A percentile compares a stretch with the other conserved stretches of the same genome.
These are phyloP conservation scores for Halictus ligatus DNA, from an alignment of 2,888 invertebrate species.

Conservation along the genomic window DNA sequence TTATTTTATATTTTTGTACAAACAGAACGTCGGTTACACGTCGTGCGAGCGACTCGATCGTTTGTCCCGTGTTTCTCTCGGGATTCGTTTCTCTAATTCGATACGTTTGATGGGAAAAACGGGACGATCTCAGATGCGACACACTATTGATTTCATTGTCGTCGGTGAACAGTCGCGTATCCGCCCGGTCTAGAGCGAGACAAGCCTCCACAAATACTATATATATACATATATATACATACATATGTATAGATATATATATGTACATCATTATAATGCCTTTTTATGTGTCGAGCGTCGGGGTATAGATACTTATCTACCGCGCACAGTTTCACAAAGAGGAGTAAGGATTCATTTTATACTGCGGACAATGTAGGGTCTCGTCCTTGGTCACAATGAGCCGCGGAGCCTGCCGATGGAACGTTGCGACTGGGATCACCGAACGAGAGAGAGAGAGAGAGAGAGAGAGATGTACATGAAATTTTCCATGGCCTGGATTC, in stretches of 20 bases:
- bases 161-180: background rate
- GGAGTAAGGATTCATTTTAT: slow-evolving; percentile 37
- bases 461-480: background rate
- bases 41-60: slow-evolving; percentile 16
- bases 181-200: background rate
- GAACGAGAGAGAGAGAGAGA: background rate
- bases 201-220: background rate
- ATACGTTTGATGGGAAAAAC: slow-evolving; percentile 51
- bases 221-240: background rate
- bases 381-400: slow-evolving; percentile 71
- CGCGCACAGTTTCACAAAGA: slow-evolving; percentile 28
- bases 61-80: slow-evolving; percentile 8
- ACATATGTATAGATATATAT: no score
- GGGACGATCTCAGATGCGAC: slow-evolving; percentile 62
- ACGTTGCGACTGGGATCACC: slow-evolving; percentile 53
- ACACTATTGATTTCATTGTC: slow-evolving; percentile 18
- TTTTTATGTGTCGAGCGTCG: slow-evolving; percentile 24
- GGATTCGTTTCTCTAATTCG: slow-evolving; percentile 25
- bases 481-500: slow-evolving; percentile 6
- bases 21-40: slow-evolving; percentile 13
- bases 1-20: slow-evolving; percentile 64
- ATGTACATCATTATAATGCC: background rate
- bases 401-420: slow-evolving; percentile 55
- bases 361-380: slow-evolving; percentile 31
- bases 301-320: slow-evolving; percentile 34